Percentiles rank a stretch among this genome's conserved stretches.
Conservation (phyloP, 2,888 invertebrate species). For the Lampropteryx suffumata region DNA sequence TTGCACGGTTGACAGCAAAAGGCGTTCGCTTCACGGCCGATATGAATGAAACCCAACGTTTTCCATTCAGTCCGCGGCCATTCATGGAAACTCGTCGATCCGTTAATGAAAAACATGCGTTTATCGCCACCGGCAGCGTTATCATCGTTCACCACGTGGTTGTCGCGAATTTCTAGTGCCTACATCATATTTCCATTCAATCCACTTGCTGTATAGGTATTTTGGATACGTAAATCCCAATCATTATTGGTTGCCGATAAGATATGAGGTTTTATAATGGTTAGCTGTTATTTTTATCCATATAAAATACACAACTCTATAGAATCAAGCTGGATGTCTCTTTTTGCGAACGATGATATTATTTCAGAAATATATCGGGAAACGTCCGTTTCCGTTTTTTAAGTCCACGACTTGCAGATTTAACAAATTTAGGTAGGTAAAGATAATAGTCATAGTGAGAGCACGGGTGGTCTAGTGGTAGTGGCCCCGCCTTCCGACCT, state of each 20-base stretch:
- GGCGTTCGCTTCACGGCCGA: conserved; percentile 39
- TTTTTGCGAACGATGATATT: conserved; percentile 10
- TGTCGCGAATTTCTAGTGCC: conserved; percentile 28
- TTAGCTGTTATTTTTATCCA: conserved; percentile 16
- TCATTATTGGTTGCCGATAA: conserved; percentile 43
- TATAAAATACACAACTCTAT: conserved; percentile 5
- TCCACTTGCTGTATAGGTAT: conserved; percentile 39
- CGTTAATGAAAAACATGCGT: conserved; percentile 75
- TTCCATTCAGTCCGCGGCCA: conserved; percentile 76
- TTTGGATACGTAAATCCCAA: conserved; percentile 30
- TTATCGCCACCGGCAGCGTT: conserved; percentile 55
- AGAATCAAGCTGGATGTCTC: background rate
- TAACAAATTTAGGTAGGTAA: too few relatives aligned
- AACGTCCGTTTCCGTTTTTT: too few relatives aligned
- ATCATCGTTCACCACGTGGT: conserved; percentile 61
- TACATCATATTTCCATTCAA: conserved; percentile 58
- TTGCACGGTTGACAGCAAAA: conserved; percentile 35
- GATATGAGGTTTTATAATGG: conserved; percentile 37
- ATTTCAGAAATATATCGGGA: too few relatives aligned
- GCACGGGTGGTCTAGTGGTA: too few relatives aligned
- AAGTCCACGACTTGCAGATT: too few relatives aligned
- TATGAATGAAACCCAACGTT: conserved; percentile 73
- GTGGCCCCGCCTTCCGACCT: too few relatives aligned
- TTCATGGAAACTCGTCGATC: conserved; percentile 78
- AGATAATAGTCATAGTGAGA: too few relatives aligned